Base-by-base conservation (phyloP, 37 sponge, comb jelly and placozoan species). In the Theonella swinhoei region DNA sequence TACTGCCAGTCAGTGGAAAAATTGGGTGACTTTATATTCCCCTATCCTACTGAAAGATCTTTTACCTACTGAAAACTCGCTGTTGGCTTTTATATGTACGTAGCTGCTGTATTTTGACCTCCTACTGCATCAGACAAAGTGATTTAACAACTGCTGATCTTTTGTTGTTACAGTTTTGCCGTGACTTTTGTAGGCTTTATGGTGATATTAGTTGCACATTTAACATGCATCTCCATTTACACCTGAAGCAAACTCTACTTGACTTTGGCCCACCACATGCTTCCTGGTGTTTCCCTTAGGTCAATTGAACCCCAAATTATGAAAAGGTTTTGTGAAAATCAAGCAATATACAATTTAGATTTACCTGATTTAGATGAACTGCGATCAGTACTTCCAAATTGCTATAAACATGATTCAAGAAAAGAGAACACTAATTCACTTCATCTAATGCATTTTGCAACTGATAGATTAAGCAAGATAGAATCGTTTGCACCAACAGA, bases 261-360 rank as follows among this genome's bases (percentile, higher is more conserved):
- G 86, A 90, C 42, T 90, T 72, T 90, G 91, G 87, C n/a, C n/a
- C n/a, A n/a, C 17, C 64, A 0, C 83, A 90, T 86, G 63, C 82
- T 4, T 85, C 81, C 32, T 90, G 91, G 91, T 81, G 78, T 31
- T 85, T 69, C 60, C 33, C 81, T 2, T 90, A 54, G 58, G 30
- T n/a, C 73, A 2, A 66, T 90, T n/a, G 85, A 90, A 43, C 29
- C 61, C 1, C 90, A 90, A 79, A 22, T 90, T 4, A 79, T 90
- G 80, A 31, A 62, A 0, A 84, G 66, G 26, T 89, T 89, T 74
- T n/a, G n/a, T n/a, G n/a, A n/a, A n/a, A n/a, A n/a, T n/a, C n/a
- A n/a, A n/a, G n/a, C n/a, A n/a, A 25, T 66, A 8, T 25, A 66
- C 28, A 11, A 24, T 3, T 2, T 25, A 66, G 7, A 23, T 66